A percentile compares a stretch with the other conserved stretches of the same genome.
These are phyloP conservation scores for Gonocerus acuteangulatus DNA, from an alignment of 2,888 invertebrate species.

Conservation along the genomic window DNA sequence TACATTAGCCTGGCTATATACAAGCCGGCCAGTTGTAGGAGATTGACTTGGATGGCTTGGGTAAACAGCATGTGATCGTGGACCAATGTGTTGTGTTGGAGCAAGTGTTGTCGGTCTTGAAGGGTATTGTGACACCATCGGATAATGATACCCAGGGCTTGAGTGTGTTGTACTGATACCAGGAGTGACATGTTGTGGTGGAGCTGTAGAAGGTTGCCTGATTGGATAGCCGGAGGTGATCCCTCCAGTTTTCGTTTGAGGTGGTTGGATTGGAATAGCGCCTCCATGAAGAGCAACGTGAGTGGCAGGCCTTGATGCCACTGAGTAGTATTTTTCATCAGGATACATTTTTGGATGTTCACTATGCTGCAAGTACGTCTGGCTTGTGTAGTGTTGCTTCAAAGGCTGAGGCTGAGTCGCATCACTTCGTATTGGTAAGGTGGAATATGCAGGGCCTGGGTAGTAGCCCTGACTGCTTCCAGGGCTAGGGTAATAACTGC, in stretches of 20 bases:
- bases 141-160: slow-evolving; percentile 26
- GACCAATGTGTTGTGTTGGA: slow-evolving; percentile 7
- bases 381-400: slow-evolving; percentile 11
- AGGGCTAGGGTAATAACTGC: slow-evolving; percentile 1
- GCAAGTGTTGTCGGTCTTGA: slow-evolving; percentile 6
- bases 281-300: slow-evolving; percentile 52
- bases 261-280: slow-evolving; percentile 51
- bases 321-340: slow-evolving; percentile 45
- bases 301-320: slow-evolving; percentile 46
- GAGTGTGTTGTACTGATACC: slow-evolving; percentile 34
- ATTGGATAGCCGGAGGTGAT: slow-evolving; percentile 80
- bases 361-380: slow-evolving; percentile 43
- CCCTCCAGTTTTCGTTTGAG: slow-evolving; percentile 65
- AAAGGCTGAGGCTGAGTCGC: slow-evolving; percentile 17
- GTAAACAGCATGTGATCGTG: slow-evolving; percentile 31
- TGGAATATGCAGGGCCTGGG: slow-evolving; percentile 2
- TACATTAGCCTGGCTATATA: slow-evolving; percentile 36
- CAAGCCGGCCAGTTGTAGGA: slow-evolving; percentile 35
- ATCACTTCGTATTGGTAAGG: slow-evolving; percentile 15
- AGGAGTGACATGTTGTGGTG: slow-evolving; percentile 37
- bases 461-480: slow-evolving; percentile 26
- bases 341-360: slow-evolving; percentile 44
- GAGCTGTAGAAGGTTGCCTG: slow-evolving; percentile 53
- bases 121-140: slow-evolving; percentile 18
- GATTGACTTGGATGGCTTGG: slow-evolving; percentile 36